These are phyloP conservation scores for Thyatira batis DNA, from an alignment of 2,888 invertebrate species.

Conservation along the genomic window DNA sequence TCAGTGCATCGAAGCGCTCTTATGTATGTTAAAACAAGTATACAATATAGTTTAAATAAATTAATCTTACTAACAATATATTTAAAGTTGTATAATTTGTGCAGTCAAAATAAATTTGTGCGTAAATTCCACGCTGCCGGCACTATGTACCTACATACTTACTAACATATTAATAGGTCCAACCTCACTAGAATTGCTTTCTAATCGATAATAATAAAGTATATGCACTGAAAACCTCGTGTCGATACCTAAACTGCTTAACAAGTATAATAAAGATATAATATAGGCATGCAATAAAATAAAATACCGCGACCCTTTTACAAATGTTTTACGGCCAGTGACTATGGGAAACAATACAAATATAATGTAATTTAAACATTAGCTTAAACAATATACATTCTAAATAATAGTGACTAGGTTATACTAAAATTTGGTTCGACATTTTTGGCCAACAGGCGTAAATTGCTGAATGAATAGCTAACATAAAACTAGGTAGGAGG, in stretches of 20 bases:
- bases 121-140: background rate
- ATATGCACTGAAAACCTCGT: slow-evolving; percentile 40
- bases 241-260: slow-evolving; percentile 11
- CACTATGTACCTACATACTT: background rate
- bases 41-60: background rate
- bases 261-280: slow-evolving; percentile 16
- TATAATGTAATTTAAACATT: slow-evolving; percentile 12
- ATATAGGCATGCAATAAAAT: slow-evolving; percentile 7
- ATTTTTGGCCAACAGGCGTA: slow-evolving; percentile 39
- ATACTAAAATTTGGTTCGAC: slow-evolving; percentile 42
- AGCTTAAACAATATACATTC: slow-evolving; percentile 39
- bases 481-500: slow-evolving; percentile 15
- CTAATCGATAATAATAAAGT: background rate
- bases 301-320: slow-evolving; percentile 49
- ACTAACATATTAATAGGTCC: background rate
- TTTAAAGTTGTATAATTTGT: background rate
- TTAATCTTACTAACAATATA: background rate
- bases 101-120: background rate
- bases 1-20: slow-evolving; percentile 36
- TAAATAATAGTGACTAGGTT: slow-evolving; percentile 52
- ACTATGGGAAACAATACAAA: slow-evolving; percentile 20
- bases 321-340: slow-evolving; percentile 21
- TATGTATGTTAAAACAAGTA: slow-evolving; percentile 6
- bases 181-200: background rate
- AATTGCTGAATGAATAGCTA: slow-evolving; percentile 18